Conservation (phyloP, 2,113 vertebrate species). For the Vombatus ursinus region DNA sequence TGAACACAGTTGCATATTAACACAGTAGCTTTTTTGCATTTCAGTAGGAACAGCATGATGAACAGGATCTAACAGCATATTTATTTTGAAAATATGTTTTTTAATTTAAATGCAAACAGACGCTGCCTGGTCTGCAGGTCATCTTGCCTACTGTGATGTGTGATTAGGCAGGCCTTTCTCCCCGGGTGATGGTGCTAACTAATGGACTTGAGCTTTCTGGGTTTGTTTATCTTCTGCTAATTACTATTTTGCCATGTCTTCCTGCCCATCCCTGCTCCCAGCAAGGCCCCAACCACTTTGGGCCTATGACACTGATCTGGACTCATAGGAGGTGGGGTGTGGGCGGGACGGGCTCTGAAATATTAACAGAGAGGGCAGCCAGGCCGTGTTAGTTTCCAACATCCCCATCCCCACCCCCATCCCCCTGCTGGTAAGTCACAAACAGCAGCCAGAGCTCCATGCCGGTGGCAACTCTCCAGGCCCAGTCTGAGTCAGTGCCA, state of each 20-base stretch:
- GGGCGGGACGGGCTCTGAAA: constrained; percentile 60
- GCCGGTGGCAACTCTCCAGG: constrained; percentile 18
- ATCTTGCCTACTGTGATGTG: constrained; percentile 70
- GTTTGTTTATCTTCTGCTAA: constrained; percentile 81
- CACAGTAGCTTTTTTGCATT: constrained; percentile 23
- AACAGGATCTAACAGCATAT: constrained; percentile 62
- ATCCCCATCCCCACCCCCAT: constrained; percentile 52
- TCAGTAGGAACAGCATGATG: constrained; percentile 63
- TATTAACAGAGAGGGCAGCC: constrained; percentile 67
- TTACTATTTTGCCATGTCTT: constrained; percentile 76
- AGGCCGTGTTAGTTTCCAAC: constrained; percentile 63
- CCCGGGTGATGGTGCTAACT: constrained; percentile 69
- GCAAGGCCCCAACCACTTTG: constrained; percentile 44
- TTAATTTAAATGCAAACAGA: constrained; percentile 83
- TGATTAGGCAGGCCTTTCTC: constrained; percentile 75
- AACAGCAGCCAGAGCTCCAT: constrained; percentile 56
- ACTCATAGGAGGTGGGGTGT: constrained; percentile 45
- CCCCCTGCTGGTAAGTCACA: constrained; percentile 65
- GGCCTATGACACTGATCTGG: constrained; percentile 39
- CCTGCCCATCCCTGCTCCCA: constrained; percentile 17
- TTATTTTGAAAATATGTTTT: constrained; percentile 81
- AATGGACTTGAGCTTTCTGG: constrained; percentile 67
- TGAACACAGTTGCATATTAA: constrained; percentile 41
- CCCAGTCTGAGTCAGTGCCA: constrained; percentile 57
- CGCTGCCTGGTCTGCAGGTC: constrained; percentile 70